A percentile compares a stretch with the other conserved stretches of the same genome.
These are phyloP conservation scores for Genyomyrus donnyi DNA, from an alignment of 2,113 vertebrate species.

Conservation along the genomic window DNA sequence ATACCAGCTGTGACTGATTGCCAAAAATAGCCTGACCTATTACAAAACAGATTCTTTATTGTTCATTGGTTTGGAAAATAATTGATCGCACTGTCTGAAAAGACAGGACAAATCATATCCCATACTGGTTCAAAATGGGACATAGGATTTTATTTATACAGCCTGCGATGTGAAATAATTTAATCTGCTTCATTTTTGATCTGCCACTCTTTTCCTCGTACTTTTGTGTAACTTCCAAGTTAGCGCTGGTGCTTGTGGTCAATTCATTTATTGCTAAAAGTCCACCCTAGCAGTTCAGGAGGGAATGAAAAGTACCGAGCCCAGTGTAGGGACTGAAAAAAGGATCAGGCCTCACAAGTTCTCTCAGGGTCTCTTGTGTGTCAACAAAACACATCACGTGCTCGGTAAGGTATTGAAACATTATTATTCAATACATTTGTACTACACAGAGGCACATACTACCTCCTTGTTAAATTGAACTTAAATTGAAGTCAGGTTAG, in stretches of 20 bases:
- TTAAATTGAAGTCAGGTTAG: neutral
- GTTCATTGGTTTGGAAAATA: neutral
- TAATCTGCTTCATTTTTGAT: neutral
- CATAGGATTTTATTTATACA: neutral
- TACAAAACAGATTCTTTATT: neutral
- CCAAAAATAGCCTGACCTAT: neutral
- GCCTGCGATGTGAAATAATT: neutral
- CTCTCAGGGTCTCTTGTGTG: too few relatives aligned
- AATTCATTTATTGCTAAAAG: neutral
- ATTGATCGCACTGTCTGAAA: neutral
- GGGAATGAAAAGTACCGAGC: neutral
- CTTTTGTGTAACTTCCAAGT: too few relatives aligned
- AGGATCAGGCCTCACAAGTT: neutral
- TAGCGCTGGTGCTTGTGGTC: neutral
- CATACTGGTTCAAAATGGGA: neutral
- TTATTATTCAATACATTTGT: too few relatives aligned
- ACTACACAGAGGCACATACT: too few relatives aligned
- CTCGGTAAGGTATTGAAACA: too few relatives aligned
- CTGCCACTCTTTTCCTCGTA: neutral
- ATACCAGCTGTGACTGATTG: neutral
- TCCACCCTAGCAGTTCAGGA: neutral
- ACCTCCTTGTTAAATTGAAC: too few relatives aligned
- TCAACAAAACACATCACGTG: too few relatives aligned
- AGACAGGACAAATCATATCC: neutral
- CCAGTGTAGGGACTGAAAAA: neutral